Percentiles rank a stretch among this genome's conserved stretches.
Conservation (phyloP, 2,797 vertebrate genomes). For the Morus bassanus region DNA sequence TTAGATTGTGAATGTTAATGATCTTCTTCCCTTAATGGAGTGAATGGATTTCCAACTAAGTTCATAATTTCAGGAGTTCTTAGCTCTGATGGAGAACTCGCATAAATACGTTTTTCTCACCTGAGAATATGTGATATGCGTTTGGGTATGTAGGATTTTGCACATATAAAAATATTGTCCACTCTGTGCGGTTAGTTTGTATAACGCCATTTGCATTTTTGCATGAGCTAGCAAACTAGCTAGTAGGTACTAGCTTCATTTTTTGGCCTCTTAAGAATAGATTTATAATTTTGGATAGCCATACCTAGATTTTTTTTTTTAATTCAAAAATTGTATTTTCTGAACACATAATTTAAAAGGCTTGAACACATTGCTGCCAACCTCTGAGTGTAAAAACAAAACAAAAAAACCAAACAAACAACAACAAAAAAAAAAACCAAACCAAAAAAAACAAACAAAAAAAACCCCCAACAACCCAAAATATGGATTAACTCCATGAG, state of each 20-base stretch:
- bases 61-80: not conserved
- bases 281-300: not conserved
- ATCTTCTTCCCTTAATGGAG: constrained; percentile 2
- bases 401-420: too few species aligned
- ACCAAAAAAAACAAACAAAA: too few species aligned
- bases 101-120: not conserved
- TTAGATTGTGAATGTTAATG: constrained; percentile 47
- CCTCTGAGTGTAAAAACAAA: not conserved
- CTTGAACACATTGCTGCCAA: not conserved
- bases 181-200: not conserved
- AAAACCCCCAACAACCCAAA: too few species aligned
- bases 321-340: not conserved
- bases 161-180: not conserved
- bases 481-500: not conserved
- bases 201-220: not conserved
- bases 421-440: too few species aligned
- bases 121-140: fast-evolving
- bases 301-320: not conserved
- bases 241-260: not conserved
- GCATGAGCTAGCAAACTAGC: not conserved
- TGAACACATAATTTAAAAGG: not conserved
- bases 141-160: not conserved
- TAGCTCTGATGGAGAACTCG: not conserved
- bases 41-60: not conserved
- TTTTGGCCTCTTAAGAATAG: not conserved